phyloP scores from a whole-genome alignment of 2,888 invertebrate species.

The Cosmia pyralina region DNA sequence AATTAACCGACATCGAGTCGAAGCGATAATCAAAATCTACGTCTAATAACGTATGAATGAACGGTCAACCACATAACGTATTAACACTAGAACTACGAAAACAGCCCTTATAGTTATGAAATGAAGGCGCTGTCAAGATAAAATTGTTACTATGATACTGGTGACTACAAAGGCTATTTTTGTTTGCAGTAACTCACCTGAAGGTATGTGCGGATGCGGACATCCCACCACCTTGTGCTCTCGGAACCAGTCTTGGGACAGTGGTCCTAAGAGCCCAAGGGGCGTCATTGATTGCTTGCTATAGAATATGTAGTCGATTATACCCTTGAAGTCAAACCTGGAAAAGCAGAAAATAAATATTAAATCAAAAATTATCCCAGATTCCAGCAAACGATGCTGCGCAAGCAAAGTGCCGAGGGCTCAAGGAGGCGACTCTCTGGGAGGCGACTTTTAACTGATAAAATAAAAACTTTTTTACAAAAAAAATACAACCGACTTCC shows the following conservation, averaged over 20 bases:
- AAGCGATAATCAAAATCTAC: neutral
- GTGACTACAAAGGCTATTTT: neutral
- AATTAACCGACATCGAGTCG: neutral
- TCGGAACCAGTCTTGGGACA: conserved; percentile 97
- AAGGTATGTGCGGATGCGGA: conserved; percentile 99
- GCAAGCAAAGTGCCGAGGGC: neutral
- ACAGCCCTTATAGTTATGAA: neutral
- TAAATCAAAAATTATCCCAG: neutral
- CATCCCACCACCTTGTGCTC: conserved; percentile 99
- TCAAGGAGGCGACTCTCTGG: neutral
- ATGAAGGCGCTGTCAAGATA: neutral
- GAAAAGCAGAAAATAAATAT: conserved; percentile 69
- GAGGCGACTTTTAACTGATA: neutral
- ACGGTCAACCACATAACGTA: neutral
- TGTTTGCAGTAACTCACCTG: conserved; percentile 87
- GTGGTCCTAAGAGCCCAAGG: conserved; percentile 97
- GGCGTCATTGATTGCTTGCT: conserved; percentile 98
- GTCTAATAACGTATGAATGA: too few relatives aligned
- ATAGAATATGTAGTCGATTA: conserved; percentile 99
- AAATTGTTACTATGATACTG: neutral
- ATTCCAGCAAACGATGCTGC: neutral
- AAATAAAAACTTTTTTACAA: too few relatives aligned
- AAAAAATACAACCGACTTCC: too few relatives aligned
- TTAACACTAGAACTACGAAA: neutral
- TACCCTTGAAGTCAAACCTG: conserved; percentile 99